Conservation (phyloP, 1,140 invertebrate genomes). For the Sycobia sp. region DNA sequence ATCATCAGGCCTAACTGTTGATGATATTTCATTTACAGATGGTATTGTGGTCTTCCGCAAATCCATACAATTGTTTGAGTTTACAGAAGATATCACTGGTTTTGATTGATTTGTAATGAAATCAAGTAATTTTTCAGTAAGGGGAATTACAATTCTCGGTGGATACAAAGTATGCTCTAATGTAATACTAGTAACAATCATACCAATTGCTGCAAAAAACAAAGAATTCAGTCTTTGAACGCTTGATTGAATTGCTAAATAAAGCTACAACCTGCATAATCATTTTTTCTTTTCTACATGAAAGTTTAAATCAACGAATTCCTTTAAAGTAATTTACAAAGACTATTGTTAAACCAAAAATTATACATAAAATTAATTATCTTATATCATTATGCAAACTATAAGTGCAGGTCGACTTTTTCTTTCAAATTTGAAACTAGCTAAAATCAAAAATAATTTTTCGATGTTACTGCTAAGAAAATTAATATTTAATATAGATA, state of each 20-base stretch:
- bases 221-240: neutral
- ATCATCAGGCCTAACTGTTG: neutral
- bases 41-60: neutral
- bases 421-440: too few relatives aligned
- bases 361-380: too few relatives aligned
- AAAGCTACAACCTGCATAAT: too few relatives aligned
- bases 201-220: constrained; percentile 40
- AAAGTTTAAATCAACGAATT: too few relatives aligned
- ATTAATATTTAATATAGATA: too few relatives aligned
- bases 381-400: too few relatives aligned
- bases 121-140: constrained; percentile 17
- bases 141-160: constrained; percentile 28
- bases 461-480: too few relatives aligned
- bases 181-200: constrained; percentile 47
- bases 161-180: constrained; percentile 52
- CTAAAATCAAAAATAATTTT: too few relatives aligned
- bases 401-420: too few relatives aligned
- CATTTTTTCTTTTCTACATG: too few relatives aligned
- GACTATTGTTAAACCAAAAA: too few relatives aligned
- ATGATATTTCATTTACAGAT: neutral
- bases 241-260: neutral
- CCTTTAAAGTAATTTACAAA: too few relatives aligned
- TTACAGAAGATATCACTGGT: neutral
- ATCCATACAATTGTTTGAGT: neutral
- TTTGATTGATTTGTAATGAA: constrained; percentile 5